Evolutionary conservation across 2,797 vertebrate genomes (phyloP).

Genomic region (Diglossa cyanea): DNA sequence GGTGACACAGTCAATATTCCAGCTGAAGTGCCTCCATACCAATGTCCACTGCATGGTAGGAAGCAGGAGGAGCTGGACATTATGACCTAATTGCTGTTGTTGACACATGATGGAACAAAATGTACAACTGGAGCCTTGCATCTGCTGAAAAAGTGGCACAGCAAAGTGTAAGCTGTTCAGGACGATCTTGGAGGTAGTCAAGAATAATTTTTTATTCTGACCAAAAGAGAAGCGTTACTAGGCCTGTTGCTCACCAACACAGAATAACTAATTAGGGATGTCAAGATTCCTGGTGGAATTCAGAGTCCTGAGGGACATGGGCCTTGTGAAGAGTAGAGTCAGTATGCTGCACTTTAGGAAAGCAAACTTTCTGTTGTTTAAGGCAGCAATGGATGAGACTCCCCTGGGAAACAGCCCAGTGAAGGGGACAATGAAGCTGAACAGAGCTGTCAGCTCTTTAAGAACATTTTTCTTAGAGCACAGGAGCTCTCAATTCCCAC

Average conservation of each 20-base stretch:
- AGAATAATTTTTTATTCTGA: background rate
- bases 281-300: background rate
- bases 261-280: background rate
- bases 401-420: background rate
- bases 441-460: background rate
- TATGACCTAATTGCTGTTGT: fast-evolving
- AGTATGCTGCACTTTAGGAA: background rate
- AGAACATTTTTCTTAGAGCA: background rate
- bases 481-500: fast-evolving
- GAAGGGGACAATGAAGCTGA: background rate
- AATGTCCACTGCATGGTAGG: background rate
- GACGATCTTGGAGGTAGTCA: background rate
- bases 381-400: background rate
- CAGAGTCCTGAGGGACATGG: background rate
- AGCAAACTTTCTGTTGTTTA: background rate
- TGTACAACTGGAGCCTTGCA: background rate
- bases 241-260: background rate
- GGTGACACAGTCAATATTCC: background rate
- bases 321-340: background rate
- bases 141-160: background rate
- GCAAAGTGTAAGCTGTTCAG: background rate
- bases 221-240: background rate
- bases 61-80: background rate
- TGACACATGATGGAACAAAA: background rate
- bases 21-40: background rate